A percentile compares a stretch with the other conserved stretches of the same genome.
These are phyloP conservation scores for Pelecanoides urinatrix DNA, from an alignment of 2,113 vertebrate genomes.

Conservation along the genomic window DNA sequence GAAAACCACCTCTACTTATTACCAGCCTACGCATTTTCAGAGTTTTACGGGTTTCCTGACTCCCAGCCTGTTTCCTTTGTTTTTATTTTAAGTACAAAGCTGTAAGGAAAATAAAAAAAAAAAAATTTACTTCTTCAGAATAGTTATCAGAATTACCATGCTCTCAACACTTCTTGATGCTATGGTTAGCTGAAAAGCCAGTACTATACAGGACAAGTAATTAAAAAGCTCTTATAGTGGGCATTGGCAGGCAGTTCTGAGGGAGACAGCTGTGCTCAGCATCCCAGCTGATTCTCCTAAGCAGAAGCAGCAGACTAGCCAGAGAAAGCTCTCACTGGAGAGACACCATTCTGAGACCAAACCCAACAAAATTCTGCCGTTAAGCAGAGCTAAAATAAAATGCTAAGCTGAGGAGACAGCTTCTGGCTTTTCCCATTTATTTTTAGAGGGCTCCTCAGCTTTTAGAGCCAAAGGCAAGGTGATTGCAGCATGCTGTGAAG, in stretches of 20 bases:
- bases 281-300: not conserved
- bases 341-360: not conserved
- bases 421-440: conserved; percentile 29
- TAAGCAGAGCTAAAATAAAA: not conserved
- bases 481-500: conserved; percentile 14
- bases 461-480: conserved; percentile 40
- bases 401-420: not conserved
- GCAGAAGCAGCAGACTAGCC: not conserved
- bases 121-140: not conserved
- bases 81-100: not conserved
- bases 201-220: not conserved
- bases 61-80: not conserved
- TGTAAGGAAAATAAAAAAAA: not conserved
- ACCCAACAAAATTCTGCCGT: not conserved
- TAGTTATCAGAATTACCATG: not conserved
- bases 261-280: not conserved
- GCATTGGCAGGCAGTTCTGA: not conserved
- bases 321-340: not conserved
- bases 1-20: not conserved
- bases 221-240: not conserved
- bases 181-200: not conserved
- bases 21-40: not conserved
- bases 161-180: not conserved
- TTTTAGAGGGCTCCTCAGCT: conserved; percentile 5
- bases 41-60: not conserved